Percentiles rank a stretch among this genome's conserved stretches.
Conservation (phyloP, 2,113 vertebrate species). For the Notechis scutatus region DNA sequence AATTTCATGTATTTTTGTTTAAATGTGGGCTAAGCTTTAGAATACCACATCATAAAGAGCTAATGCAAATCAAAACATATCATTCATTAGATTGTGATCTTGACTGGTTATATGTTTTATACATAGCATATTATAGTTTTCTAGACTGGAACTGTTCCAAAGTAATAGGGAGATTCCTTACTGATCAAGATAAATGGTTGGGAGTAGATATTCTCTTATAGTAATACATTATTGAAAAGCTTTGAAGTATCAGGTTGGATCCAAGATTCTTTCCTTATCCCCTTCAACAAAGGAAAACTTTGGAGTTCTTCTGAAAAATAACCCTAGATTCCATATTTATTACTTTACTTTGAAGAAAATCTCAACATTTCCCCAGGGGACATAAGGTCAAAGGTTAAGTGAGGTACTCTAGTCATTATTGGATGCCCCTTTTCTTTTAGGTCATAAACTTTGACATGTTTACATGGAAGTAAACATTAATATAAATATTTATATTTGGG, state of each 20-base stretch:
- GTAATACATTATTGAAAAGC: background rate
- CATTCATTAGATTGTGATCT: background rate
- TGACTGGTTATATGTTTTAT: background rate
- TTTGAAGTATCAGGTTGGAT: background rate
- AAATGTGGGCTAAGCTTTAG: conserved; percentile 14
- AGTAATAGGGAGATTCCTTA: background rate
- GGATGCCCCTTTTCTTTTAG: background rate
- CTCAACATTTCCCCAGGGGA: background rate
- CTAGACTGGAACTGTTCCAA: background rate
- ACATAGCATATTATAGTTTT: background rate
- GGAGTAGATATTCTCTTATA: background rate
- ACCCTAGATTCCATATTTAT: background rate
- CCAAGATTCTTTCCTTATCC: background rate
- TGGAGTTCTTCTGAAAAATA: background rate
- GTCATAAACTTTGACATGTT: background rate
- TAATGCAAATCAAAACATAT: background rate
- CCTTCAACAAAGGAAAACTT: background rate
- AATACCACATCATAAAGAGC: conserved; percentile 15
- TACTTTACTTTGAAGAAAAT: background rate
- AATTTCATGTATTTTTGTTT: background rate
- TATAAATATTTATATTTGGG: background rate
- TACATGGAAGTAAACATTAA: background rate
- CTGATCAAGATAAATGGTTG: background rate
- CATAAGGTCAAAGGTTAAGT: background rate
- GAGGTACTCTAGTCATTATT: background rate